Evolutionary conservation across 2,797 vertebrate genomes (phyloP), one percentile per base, ranked within the genome.

Genomic region (Erethizon dorsatum): DNA sequence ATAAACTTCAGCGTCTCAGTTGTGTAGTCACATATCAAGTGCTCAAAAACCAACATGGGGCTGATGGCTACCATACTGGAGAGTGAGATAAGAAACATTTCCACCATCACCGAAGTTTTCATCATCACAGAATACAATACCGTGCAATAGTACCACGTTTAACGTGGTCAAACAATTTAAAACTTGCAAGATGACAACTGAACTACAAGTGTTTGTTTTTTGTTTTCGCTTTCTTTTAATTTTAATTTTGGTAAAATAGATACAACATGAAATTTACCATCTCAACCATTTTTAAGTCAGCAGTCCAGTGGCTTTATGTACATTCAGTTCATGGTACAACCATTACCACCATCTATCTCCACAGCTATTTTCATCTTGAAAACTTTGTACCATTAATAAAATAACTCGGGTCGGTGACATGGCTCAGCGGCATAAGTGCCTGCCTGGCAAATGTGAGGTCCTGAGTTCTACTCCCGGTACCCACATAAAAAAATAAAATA

Each of bases 181-280:
- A 78, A 45, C 71, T 56, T 45, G 3, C 2, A 71, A 90, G 57
- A 45, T 57, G 17, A 79, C 45, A 47, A 54, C 28, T n/a, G 54
- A 86, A 24, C 71, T 79, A 37, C n/a, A 33, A 47, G 12, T 9
- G 20, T 79, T 7, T 52, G 3, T 5, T 31, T 57, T 37, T 52
- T 22, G 4, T 33, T 54, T 77, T 67, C 41, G 13, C 61, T 50
- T 59, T 79, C 54, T 92, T 96, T 84, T 87, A 37, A 28, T 73
- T 95, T 91, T 71, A 91, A 88, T 41, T 88, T 47, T 78, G 11
- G 67, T 71, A 82, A 78, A 69, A 61, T 59, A 56, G 1, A 61
- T 4, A 10, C 41, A 54, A 65, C 14, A 89, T 17, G 78, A 85
- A 65, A 77, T 6, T 11, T 54, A 22, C 1, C 41, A 47, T n/a